Base-by-base conservation (phyloP, 2,888 invertebrate genomes). In the Stenodema calcarata region DNA sequence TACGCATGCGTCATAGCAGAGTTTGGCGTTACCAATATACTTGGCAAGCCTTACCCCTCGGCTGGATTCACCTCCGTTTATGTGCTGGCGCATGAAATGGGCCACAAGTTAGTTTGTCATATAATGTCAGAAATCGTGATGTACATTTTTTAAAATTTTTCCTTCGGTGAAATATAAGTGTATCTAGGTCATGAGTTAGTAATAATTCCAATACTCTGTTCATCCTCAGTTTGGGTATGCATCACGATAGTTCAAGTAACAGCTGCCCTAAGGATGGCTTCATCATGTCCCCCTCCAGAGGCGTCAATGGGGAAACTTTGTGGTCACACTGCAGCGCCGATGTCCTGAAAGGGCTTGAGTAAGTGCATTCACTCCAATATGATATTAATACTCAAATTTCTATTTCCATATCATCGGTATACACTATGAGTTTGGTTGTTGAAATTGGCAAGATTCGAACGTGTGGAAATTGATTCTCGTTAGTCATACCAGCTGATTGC, bases 1-100 rank as follows among this genome's bases (percentile, higher is more conserved):
- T 95, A 95, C 90, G 93, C 95, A 16, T 96, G 96, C 90, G 94
- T 96, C 18, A 95, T 96, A 76, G 94, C 95, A 0, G 96, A 96
- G 92, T 93, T 96, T 89, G 96, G 96, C 69, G 94, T 95, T 0
- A 93, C 93, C 0, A 95, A 95, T 91, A 91, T 93, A 70, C 93
- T 94, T 89, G 95, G 95, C 76, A 94, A 95, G 88, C 95, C 96
- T 0, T 96, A 95, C 91, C 96, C 96, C 4, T 96, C 96, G 50
- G 95, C 96, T 30, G 96, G 96, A n/a, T 95, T 96, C 91, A 95
- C 95, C 23, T 95, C 96, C 80, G 95, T 96, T 89, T 96, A 95
- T 91, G 95, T 96, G 90, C 93, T 95, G 88, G 96, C 96, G 0
- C 96, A 91, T 89, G 90, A 90, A 87, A 89, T 90, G 30, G 90